Evolutionary conservation across 2,113 vertebrate genomes (phyloP).

Genomic region (Gambusia affinis): DNA sequence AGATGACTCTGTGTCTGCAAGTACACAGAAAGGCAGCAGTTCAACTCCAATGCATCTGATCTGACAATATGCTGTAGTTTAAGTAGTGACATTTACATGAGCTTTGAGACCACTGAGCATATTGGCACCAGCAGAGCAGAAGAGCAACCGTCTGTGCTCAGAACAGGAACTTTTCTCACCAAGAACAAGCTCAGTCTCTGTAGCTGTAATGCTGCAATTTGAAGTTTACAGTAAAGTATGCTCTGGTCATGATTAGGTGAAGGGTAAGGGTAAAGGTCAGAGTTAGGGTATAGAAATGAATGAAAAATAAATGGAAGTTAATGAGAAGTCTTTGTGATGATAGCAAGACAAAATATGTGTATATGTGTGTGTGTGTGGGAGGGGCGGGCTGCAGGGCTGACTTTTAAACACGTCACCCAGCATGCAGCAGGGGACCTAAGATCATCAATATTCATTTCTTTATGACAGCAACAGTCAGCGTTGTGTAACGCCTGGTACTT

Average conservation of each 20-base stretch:
- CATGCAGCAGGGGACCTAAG: conserved; percentile 49
- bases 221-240: too few species aligned
- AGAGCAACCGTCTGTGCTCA: conserved; percentile 32
- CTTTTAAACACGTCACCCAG: conserved; percentile 61
- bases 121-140: conserved; percentile 8
- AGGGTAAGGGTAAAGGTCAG: too few species aligned
- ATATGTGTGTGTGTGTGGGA: neutral
- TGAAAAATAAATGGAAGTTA: too few species aligned
- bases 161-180: conserved; percentile 23
- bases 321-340: too few species aligned
- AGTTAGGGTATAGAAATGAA: too few species aligned
- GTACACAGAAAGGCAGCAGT: conserved; percentile 35
- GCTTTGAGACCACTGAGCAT: conserved; percentile 32
- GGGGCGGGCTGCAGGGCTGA: conserved; percentile 37
- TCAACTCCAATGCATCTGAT: conserved; percentile 57
- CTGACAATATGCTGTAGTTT: conserved; percentile 56
- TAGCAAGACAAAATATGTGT: too few species aligned
- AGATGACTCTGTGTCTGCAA: conserved; percentile 36
- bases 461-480: conserved; percentile 64
- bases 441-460: conserved; percentile 77
- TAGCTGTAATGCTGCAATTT: too few species aligned
- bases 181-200: neutral
- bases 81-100: conserved; percentile 57
- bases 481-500: conserved; percentile 68
- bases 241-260: too few species aligned